Evolutionary conservation across 2,888 invertebrate species (phyloP), one percentile per base, ranked within the genome.

Genomic region (Thalpophila matura): DNA sequence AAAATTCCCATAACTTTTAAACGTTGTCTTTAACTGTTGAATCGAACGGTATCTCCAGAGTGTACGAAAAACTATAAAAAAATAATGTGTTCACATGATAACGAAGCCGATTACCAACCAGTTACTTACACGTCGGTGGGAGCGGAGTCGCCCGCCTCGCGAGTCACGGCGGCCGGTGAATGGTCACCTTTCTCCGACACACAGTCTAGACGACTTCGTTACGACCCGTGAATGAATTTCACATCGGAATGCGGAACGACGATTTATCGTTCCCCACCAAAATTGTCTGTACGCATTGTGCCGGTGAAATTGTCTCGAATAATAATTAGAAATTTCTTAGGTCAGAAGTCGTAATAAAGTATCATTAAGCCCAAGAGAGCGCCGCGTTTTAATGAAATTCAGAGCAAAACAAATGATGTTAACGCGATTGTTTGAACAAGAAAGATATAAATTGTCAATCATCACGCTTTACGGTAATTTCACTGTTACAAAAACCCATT

Each of bases 161-260:
- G 80, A 84, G 80, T 83, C 89, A 78, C 75, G 78, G 79, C 84
- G 83, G 86, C 84, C 90, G 91, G 93, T 91, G 93, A 94, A 92
- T 94, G 94, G 93, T 91, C 92, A 94, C 94, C 94, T 95, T 95
- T 95, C 94, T 93, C 94, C 94, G 94, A 91, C 94, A 89, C 89
- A 91, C 90, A 88, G 94, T 94, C 94, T 94, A 92, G 94, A 91
- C 93, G 86, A 88, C 86, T 91, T 89, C 86, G 89, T 86, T 87
- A 85, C 90, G 88, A 87, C 89, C 92, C 85, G 91, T 94, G 93
- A 94, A 94, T 94, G 94, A 94, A 91, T 89, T 90, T 87, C 88
- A 88, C 90, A 88, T 90, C 72, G 93, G 94, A 94, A 94, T 94
- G 93, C 93, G 93, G 94, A 92, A 93, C 91, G 86, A 79, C 88